Base-by-base conservation (phyloP, 2,888 invertebrate genomes). In the Nebria brevicollis region DNA sequence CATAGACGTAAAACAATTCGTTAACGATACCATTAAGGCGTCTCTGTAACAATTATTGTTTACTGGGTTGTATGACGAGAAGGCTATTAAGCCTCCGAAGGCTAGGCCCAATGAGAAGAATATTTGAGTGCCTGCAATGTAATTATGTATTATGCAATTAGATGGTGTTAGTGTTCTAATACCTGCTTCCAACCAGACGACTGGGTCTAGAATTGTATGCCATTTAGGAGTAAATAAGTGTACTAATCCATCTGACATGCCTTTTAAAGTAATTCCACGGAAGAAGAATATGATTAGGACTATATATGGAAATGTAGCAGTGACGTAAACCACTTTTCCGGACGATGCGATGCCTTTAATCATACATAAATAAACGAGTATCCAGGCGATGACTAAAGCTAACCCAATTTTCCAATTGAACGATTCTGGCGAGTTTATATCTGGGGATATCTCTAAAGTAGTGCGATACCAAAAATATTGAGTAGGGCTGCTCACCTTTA, bases 321-420 rank as follows among this genome's bases (percentile, higher is more conserved):
- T 98, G 82, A 98, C 95, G 88, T 98, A 98, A 83, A 98, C 97
- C 75, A 98, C 97, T 91, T 98, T 98, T 79, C 98, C 97, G 0
- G 98, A 98, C 5, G 97, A 97, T 1, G 98, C 98, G 83, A 98
- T 98, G 77, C 98, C 98, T 89, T 98, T 98, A 85, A 98, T 97
- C 95, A 98, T 98, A 89, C 98, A 98, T 89, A 98, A 92, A 89
- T 98, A 98, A 83, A 98, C 97, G 20, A 98, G 91, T 81, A 96
- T 93, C 98, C 98, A 98, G 34, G 98, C 97, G 2, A 96, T 92
- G 10, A 97, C 91, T 70, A 98, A 91, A 13, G 97, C 95, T 66
- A 97, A 88, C 1, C 95, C 95, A 86, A 98, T 97, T 88, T 96
- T 96, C 93, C 96, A 96, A 89, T 98, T 98, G 90, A 98, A 97